phyloP scores from a whole-genome alignment of 2,888 invertebrate species.

The Leucoma salicis region DNA sequence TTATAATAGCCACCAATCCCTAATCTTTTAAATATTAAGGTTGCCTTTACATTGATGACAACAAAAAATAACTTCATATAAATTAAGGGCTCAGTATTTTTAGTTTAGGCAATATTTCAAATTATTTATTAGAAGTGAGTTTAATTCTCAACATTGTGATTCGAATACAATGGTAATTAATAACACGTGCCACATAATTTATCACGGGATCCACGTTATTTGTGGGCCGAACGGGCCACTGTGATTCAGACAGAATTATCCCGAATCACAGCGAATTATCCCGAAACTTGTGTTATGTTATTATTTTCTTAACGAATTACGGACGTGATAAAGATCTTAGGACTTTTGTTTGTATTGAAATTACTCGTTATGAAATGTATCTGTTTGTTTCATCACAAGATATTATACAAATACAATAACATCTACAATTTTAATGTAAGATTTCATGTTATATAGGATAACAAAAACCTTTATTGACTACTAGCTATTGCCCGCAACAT shows the following conservation, averaged over 20 bases:
- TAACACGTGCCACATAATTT: slow-evolving; percentile 38
- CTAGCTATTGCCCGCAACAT: no score
- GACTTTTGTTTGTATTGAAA: no score
- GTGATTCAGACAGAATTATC: slow-evolving; percentile 22
- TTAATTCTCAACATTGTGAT: slow-evolving; percentile 14
- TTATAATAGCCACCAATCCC: no score
- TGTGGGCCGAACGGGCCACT: slow-evolving; percentile 14
- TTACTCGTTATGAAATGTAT: no score
- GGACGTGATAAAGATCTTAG: no score
- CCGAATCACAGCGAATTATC: slow-evolving; percentile 22
- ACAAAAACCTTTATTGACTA: no score
- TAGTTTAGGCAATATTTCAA: slow-evolving; percentile 4
- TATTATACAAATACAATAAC: no score
- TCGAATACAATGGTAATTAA: slow-evolving; percentile 40
- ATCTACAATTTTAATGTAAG: no score
- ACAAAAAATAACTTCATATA: not conserved
- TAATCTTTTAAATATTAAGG: no score
- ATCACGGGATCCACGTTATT: slow-evolving; percentile 26
- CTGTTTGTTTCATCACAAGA: no score
- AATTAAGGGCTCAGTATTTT: slow-evolving; percentile 1
- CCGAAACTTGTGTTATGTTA: slow-evolving; percentile 5
- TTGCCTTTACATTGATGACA: no score
- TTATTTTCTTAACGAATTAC: slow-evolving; percentile 7
- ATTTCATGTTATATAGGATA: no score
- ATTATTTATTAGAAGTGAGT: slow-evolving; percentile 8